These are phyloP conservation scores for Diplodus sargus DNA, from an alignment of 2,797 vertebrate species.

Conservation along the genomic window DNA sequence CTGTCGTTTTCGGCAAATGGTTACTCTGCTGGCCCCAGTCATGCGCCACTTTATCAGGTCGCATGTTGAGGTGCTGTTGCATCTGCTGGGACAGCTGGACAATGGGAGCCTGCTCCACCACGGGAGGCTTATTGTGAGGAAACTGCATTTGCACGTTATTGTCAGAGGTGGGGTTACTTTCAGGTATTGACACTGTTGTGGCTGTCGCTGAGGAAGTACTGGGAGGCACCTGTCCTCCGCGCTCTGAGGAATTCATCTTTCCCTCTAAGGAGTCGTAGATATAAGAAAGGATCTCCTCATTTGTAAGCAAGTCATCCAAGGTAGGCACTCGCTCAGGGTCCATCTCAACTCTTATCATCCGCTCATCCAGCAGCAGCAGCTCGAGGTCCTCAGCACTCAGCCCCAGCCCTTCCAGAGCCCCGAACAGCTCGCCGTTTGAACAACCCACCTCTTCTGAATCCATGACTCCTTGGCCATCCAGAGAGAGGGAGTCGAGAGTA, in stretches of 20 bases:
- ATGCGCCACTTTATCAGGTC: conserved; percentile 32
- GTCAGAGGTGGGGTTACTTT: conserved; percentile 36
- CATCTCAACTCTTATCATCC: conserved; percentile 85
- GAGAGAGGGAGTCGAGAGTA: conserved; percentile 84
- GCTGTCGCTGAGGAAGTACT: conserved; percentile 11
- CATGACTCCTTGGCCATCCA: conserved; percentile 71
- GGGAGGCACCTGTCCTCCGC: conserved; percentile 38
- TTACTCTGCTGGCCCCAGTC: conserved; percentile 61
- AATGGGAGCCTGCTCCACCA: conserved; percentile 70
- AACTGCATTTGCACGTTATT: conserved; percentile 62
- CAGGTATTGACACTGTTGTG: conserved; percentile 26
- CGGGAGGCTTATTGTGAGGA: conserved; percentile 58
- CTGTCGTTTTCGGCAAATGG: conserved; percentile 23
- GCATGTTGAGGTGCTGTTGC: conserved; percentile 79
- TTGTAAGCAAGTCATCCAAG: conserved; percentile 80
- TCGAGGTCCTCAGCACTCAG: conserved; percentile 87
- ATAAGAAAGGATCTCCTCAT: conserved; percentile 83
- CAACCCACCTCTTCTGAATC: conserved; percentile 74
- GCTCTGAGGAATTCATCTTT: conserved; percentile 39
- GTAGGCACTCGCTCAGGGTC: conserved; percentile 75
- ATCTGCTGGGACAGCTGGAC: conserved; percentile 83
- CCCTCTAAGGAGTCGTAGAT: conserved; percentile 79
- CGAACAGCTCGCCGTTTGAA: conserved; percentile 85
- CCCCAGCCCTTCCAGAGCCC: conserved; percentile 83
- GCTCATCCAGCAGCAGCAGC: conserved; percentile 86